Evolutionary conservation across 1,140 invertebrate species (phyloP), one percentile per base, ranked within the genome.

Genomic region (Dendroctonus valens): DNA sequence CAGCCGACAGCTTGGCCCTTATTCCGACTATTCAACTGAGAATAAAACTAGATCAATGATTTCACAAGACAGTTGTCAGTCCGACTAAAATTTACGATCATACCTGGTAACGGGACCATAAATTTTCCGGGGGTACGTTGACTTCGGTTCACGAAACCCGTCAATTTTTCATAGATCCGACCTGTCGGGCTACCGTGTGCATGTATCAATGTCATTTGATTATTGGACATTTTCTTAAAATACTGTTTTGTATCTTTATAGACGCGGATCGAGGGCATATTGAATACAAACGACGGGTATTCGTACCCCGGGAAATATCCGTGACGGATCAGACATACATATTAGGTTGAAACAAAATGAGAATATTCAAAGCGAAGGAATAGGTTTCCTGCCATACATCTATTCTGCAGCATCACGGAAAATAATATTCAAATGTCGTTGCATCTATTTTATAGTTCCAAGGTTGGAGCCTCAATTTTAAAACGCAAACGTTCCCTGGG

Each of bases 151-250:
- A 40, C 7, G 58, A 60, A 49, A 39, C 49, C 58, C 58, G 58
- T 60, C 58, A 49, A 60, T 60, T 60, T 60, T 60, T 14, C 58
- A 60, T 60, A 60, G 44, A 60, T 50, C 58, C 46, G 38, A 44
- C 26, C 58, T 60, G 58, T 60, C 58, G 50, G 6, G 44, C 41
- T 44, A 50, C 44, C 58, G 58, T 49, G 58, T 60, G 58, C 58
- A 60, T 60, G 46, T 50, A 60, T 60, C 58, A 60, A 60, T 50
- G 58, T 60, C 58, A 50, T 60, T 60, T 60, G 58, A 50, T 60
- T 60, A 60, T 60, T 60, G 44, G 12, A n/a, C 58, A 11, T 60
- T 60, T 60, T 60, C 44, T n/a, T 58, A 58, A 58, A 58, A 39
- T 58, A 58, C 40, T 39, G 48, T 50, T 8, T 50, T 50, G 8